Evolutionary conservation across 2,797 vertebrate genomes (phyloP), one percentile per base, ranked within the genome.

Genomic region (Acrocephalus scirpaceus): DNA sequence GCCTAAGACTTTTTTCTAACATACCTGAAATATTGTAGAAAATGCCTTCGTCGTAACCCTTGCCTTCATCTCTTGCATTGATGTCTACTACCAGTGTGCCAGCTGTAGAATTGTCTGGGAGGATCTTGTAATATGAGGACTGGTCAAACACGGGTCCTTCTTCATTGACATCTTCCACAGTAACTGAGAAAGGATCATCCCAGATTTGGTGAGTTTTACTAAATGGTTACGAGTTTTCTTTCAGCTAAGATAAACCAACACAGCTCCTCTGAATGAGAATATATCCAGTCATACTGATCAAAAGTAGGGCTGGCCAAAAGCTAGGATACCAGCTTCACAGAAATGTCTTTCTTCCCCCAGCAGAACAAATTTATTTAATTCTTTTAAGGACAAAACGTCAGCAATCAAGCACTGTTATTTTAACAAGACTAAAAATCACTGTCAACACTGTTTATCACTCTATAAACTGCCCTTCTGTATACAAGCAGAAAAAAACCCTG

Each of bases 81-180:
- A 96, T 65, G 44, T 97, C 97, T 42, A 96, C 62, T 45, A 97
- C 83, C 29, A 95, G 40, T 2, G 75, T 96, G 69, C 69, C 96
- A 75, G 89, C 83, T 54, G 79, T 60, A 47, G 95, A 94, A 77
- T 64, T 94, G 61, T 97, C 96, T 44, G 3, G 83, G 81, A 97
- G 95, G 50, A 95, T 66, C 80, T 22, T 82, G 80, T 90, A 16
- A 38, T 97, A 97, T 1, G 92, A 93, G 58, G 96, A 67, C 53
- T 93, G 70, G 40, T 97, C 95, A 94, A 97, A 96, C 54, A 56
- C 1, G 0, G 97, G 97, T 74, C 85, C 94, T 86, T 93, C 97
- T 90, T 97, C 97, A 87, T 97, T 97, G 19, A 86, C 89, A 56
- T 97, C 96, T 92, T 97, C 93, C 92, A 97, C 96, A 0, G 36